Percentiles rank a stretch among this genome's conserved stretches.
These are phyloP conservation scores for Heteropelma amictum DNA, from an alignment of 2,888 invertebrate species.

Conservation along the genomic window DNA sequence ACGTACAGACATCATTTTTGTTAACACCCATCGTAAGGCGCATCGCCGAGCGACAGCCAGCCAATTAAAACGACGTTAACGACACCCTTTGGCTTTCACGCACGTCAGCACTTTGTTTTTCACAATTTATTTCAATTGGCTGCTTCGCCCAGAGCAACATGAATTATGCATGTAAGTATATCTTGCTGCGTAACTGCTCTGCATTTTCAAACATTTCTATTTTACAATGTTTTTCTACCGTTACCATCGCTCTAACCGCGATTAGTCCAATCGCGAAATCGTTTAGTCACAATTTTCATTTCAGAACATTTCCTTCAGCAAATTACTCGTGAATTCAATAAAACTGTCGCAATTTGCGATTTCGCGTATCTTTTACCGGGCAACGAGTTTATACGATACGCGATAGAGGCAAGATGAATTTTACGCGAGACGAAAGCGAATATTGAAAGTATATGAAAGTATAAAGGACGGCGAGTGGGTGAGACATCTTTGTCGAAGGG, in stretches of 20 bases:
- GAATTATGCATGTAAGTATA: conserved; percentile 30
- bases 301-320: no score
- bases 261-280: no score
- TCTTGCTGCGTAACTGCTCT: conserved; percentile 24
- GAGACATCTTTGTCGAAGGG: conserved; percentile 24
- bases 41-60: conserved; percentile 45
- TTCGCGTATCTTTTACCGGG: no score
- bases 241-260: background rate
- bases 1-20: conserved; percentile 57
- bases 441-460: no score
- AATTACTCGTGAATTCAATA: no score
- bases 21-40: conserved; percentile 52
- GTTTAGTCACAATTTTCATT: no score
- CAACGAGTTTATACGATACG: no score
- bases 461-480: conserved; percentile 1
- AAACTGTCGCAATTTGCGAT: no score
- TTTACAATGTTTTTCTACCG: background rate
- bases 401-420: no score
- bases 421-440: no score
- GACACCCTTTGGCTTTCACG: conserved; percentile 54
- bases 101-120: conserved; percentile 50
- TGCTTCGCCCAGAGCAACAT: conserved; percentile 8
- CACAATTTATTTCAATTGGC: conserved; percentile 51
- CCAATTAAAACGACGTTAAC: conserved; percentile 61
- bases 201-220: conserved; percentile 12